A percentile compares a stretch with the other conserved stretches of the same genome.
These are phyloP conservation scores for Genyomyrus donnyi DNA, from an alignment of 2,113 vertebrate species.

Conservation along the genomic window DNA sequence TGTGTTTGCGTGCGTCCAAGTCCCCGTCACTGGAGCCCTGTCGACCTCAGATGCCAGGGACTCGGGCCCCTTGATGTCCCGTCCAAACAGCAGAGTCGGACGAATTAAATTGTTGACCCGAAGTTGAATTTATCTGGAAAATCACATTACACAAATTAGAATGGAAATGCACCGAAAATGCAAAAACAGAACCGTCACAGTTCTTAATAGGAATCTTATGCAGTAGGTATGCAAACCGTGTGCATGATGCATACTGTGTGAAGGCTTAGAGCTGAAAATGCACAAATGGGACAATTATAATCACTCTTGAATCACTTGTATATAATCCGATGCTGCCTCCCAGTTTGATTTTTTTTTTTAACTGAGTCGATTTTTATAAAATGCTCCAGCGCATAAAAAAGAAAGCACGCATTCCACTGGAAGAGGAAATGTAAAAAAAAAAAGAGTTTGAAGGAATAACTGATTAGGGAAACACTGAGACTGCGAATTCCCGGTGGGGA, in stretches of 20 bases:
- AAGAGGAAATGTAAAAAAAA: neutral
- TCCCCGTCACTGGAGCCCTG: neutral
- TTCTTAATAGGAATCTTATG: constrained; percentile 15
- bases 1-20: neutral
- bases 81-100: neutral
- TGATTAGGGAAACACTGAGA: neutral
- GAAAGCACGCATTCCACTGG: neutral
- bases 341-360: neutral
- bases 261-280: neutral
- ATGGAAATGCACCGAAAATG: constrained; percentile 10
- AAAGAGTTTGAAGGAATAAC: neutral
- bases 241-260: neutral
- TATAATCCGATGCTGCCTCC: neutral
- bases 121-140: neutral
- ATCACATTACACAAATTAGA: constrained; percentile 6
- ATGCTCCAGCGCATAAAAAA: neutral
- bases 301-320: neutral
- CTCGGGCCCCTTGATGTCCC: neutral
- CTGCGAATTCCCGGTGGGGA: neutral
- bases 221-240: neutral
- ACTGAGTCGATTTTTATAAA: neutral
- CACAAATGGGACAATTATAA: neutral
- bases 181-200: neutral
- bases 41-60: neutral
- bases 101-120: neutral